phyloP scores from a whole-genome alignment of 2,113 vertebrate species.

The Myrmecophaga tridactyla region DNA sequence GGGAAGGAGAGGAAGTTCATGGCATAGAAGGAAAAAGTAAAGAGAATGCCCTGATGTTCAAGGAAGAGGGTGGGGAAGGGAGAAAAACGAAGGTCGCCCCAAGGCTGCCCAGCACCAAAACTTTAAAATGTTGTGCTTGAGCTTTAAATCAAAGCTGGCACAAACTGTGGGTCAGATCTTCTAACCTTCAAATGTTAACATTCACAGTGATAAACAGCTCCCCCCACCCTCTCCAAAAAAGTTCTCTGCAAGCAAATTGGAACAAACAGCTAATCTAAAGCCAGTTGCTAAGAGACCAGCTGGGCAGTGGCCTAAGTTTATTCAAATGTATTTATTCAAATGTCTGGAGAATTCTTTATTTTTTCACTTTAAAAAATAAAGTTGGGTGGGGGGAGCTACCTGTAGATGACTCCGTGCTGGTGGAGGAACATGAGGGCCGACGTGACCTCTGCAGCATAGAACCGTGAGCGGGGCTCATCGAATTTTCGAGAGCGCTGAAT shows the following conservation, averaged over 20 bases:
- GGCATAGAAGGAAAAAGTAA: conserved; percentile 82
- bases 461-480: conserved; percentile 96
- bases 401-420: conserved; percentile 98
- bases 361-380: neutral
- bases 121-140: conserved; percentile 80
- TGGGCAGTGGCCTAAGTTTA: conserved; percentile 73
- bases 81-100: conserved; percentile 75
- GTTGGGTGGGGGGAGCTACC: conserved; percentile 81
- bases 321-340: conserved; percentile 5
- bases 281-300: conserved; percentile 77
- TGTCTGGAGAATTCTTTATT: conserved; percentile 59
- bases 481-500: conserved; percentile 99
- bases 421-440: conserved; percentile 99
- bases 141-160: conserved; percentile 85
- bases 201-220: conserved; percentile 81
- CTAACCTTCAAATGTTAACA: conserved; percentile 84
- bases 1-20: conserved; percentile 80
- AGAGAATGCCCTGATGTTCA: conserved; percentile 78
- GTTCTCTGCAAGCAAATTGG: conserved; percentile 81
- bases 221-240: conserved; percentile 58
- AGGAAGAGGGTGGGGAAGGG: conserved; percentile 67
- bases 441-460: conserved; percentile 98
- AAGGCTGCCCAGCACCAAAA: conserved; percentile 75
- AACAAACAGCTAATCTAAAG: conserved; percentile 80
- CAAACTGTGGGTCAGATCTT: conserved; percentile 80